A percentile compares a stretch with the other conserved stretches of the same genome.
Conservation (phyloP, 2,888 invertebrate species). For the Thereva nobilitata region DNA sequence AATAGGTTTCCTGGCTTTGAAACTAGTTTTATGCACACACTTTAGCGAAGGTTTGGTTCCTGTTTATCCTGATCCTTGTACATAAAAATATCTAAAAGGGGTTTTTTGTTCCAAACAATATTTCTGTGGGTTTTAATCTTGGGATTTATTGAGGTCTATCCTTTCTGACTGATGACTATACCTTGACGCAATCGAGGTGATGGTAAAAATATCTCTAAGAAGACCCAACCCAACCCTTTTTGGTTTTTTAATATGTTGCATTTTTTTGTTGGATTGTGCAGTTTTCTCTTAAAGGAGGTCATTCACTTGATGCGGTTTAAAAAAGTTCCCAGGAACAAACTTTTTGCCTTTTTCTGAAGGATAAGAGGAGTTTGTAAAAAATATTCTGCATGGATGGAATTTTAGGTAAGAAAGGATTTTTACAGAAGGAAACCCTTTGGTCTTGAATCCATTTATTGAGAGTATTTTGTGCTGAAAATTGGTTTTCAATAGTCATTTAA, state of each 20-base stretch:
- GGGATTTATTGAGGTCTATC: constrained; percentile 37
- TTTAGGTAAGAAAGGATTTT: no score
- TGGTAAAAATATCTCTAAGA: no score
- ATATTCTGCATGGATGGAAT: no score
- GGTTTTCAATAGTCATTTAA: no score
- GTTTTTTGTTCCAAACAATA: constrained; percentile 16
- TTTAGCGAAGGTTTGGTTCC: constrained; percentile 36
- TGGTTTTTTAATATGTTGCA: neutral
- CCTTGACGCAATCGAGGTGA: neutral
- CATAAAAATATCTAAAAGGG: constrained; percentile 10
- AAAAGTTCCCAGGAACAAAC: constrained; percentile 11
- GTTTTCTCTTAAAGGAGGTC: constrained; percentile 25
- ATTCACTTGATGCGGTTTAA: constrained; percentile 22
- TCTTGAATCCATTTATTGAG: no score
- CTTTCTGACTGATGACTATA: constrained; percentile 11
- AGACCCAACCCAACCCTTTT: constrained; percentile 28
- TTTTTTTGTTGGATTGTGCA: neutral
- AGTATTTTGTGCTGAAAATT: no score
- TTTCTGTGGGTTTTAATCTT: constrained; percentile 42
- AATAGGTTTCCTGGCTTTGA: constrained; percentile 13
- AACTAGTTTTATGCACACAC: constrained; percentile 34
- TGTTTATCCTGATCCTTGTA: constrained; percentile 41
- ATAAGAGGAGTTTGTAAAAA: no score
- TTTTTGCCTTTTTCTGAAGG: constrained; percentile 8
- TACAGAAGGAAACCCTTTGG: no score